Conservation (phyloP, 2,113 vertebrate species). For the Dicrurus megarhynchus region DNA sequence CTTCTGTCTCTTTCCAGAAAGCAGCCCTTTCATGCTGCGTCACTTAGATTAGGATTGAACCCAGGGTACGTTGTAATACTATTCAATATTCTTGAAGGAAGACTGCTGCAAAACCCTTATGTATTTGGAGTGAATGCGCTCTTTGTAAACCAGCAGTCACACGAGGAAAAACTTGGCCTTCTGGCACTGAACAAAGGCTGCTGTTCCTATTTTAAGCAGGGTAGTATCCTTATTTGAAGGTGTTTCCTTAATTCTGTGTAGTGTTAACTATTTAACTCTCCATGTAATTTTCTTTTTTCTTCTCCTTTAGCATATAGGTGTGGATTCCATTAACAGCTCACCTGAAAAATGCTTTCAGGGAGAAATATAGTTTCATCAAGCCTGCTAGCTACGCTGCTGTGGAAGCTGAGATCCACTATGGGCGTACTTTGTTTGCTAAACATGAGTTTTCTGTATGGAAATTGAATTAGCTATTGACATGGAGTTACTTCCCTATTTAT, state of each 20-base stretch:
- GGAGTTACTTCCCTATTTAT: constrained; percentile 29
- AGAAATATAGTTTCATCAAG: not conserved
- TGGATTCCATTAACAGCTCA: not conserved
- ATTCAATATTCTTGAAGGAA: constrained; percentile 10
- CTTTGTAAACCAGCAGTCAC: constrained; percentile 24
- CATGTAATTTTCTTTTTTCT: not conserved
- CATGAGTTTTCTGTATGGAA: not conserved
- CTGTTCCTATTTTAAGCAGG: not conserved
- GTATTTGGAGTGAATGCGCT: not conserved
- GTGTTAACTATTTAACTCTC: not conserved
- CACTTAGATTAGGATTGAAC: constrained; percentile 35
- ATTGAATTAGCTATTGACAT: not conserved
- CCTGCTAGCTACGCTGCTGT: not conserved
- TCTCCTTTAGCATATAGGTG: not conserved
- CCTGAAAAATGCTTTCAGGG: not conserved
- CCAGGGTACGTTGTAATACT: constrained; percentile 11
- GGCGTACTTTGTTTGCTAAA: constrained; percentile 11
- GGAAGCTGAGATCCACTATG: not conserved
- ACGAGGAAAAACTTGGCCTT: not conserved
- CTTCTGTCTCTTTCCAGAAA: not conserved
- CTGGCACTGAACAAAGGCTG: not conserved
- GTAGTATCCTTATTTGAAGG: not conserved
- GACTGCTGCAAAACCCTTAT: constrained; percentile 1
- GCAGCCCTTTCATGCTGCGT: not conserved
- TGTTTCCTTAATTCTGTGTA: not conserved